Evolutionary conservation across 2,888 invertebrate species (phyloP).

Genomic region (Prosopocoilus inquinatus): DNA sequence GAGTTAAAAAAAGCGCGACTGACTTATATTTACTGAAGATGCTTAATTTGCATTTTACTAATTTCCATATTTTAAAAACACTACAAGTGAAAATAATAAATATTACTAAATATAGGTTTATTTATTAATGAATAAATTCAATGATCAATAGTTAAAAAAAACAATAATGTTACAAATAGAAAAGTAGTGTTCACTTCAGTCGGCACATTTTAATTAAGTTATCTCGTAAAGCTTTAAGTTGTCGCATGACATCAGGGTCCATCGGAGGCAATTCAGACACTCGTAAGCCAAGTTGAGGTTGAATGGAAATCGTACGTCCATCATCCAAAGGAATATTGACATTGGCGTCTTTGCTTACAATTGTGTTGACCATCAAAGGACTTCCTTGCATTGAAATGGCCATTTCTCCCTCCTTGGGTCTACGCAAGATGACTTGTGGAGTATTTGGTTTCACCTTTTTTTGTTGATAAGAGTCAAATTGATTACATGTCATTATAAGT

Average conservation of each 20-base stretch:
- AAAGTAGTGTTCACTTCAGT: neutral
- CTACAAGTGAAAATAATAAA: too few species aligned
- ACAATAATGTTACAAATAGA: too few species aligned
- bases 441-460: conserved; percentile 56
- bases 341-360: conserved; percentile 57
- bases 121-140: too few species aligned
- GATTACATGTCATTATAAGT: neutral
- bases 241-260: conserved; percentile 48
- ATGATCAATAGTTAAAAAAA: too few species aligned
- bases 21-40: too few species aligned
- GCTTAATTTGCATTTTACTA: too few species aligned
- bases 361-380: conserved; percentile 59
- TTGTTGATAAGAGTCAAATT: neutral
- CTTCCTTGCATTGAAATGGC: conserved; percentile 68
- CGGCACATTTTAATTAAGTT: conserved; percentile 46
- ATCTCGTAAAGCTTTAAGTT: conserved; percentile 55
- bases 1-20: too few species aligned
- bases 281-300: conserved; percentile 55
- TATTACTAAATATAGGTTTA: too few species aligned
- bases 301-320: conserved; percentile 62
- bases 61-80: too few species aligned
- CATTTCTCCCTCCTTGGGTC: conserved; percentile 64
- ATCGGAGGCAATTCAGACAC: conserved; percentile 49
- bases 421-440: conserved; percentile 60
- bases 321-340: conserved; percentile 65